Evolutionary conservation across 2,113 vertebrate genomes (phyloP).

Genomic region (Leptocoma aspasia): DNA sequence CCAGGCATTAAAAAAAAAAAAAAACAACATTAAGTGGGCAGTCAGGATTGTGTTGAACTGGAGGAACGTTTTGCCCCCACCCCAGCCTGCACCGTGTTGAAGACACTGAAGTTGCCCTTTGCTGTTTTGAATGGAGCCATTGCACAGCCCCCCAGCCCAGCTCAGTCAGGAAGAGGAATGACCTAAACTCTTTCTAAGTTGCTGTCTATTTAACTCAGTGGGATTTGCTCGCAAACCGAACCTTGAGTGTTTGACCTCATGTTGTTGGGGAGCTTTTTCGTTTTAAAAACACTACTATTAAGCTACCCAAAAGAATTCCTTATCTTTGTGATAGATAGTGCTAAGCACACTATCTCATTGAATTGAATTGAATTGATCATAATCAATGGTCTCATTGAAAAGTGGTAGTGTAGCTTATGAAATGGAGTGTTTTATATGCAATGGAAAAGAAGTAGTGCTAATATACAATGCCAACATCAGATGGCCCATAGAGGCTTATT

Average conservation of each 20-base stretch:
- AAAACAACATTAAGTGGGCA: neutral
- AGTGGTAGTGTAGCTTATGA: slow-evolving; percentile 37
- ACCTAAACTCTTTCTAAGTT: neutral
- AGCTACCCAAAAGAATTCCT: slow-evolving; percentile 25
- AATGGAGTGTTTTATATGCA: slow-evolving; percentile 43
- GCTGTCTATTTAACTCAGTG: neutral
- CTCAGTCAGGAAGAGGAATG: neutral
- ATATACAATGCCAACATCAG: slow-evolving; percentile 29
- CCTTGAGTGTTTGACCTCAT: slow-evolving; percentile 4
- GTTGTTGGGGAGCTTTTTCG: slow-evolving; percentile 35
- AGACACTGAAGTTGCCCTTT: neutral
- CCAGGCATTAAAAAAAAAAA: neutral
- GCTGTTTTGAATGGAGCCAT: neutral
- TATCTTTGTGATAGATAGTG: slow-evolving; percentile 42
- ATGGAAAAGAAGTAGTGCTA: slow-evolving; percentile 5
- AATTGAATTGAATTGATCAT: too few relatives aligned
- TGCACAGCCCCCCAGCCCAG: neutral
- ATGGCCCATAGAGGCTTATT: slow-evolving; percentile 21
- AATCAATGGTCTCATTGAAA: slow-evolving; percentile 34
- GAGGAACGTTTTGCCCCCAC: neutral
- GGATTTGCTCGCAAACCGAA: neutral
- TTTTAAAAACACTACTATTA: slow-evolving; percentile 61
- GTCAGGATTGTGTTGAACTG: neutral
- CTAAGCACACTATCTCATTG: slow-evolving; percentile 74
- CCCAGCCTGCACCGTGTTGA: neutral